Evolutionary conservation across 2,797 vertebrate species (phyloP).

Genomic region (Capromys pilorides): DNA sequence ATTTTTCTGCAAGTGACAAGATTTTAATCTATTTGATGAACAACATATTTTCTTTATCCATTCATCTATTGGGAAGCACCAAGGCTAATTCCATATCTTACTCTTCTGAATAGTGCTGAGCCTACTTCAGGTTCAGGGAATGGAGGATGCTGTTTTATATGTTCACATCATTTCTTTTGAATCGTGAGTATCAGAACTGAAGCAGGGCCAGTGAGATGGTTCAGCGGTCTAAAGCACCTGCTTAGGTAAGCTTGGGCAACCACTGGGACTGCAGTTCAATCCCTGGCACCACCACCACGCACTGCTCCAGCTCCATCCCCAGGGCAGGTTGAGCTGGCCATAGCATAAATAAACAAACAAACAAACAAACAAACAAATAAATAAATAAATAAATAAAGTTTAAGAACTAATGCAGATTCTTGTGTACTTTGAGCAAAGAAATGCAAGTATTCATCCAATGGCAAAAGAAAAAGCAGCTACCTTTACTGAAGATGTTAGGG

Average conservation of each 20-base stretch:
- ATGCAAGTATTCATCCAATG: neutral
- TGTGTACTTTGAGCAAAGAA: neutral
- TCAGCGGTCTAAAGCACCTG: too few relatives aligned
- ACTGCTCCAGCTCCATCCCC: too few relatives aligned
- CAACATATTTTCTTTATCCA: neutral
- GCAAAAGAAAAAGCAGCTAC: neutral
- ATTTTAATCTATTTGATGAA: neutral
- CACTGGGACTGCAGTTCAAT: too few relatives aligned
- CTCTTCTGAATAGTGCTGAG: neutral
- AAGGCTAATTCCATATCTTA: neutral
- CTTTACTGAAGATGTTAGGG: neutral
- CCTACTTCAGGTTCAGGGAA: fast-evolving
- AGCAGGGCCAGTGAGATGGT: too few relatives aligned
- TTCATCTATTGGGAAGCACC: neutral
- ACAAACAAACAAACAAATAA: too few relatives aligned
- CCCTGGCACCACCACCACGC: too few relatives aligned
- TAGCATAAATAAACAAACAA: too few relatives aligned
- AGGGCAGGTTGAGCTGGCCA: too few relatives aligned
- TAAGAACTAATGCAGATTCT: too few relatives aligned
- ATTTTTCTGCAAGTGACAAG: neutral
- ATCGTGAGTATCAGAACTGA: neutral
- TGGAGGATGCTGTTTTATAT: neutral
- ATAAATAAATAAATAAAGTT: too few relatives aligned
- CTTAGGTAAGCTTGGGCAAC: too few relatives aligned
- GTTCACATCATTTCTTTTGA: neutral